Evolutionary conservation across 2,888 invertebrate species (phyloP).

Genomic region (Tipula unca): DNA sequence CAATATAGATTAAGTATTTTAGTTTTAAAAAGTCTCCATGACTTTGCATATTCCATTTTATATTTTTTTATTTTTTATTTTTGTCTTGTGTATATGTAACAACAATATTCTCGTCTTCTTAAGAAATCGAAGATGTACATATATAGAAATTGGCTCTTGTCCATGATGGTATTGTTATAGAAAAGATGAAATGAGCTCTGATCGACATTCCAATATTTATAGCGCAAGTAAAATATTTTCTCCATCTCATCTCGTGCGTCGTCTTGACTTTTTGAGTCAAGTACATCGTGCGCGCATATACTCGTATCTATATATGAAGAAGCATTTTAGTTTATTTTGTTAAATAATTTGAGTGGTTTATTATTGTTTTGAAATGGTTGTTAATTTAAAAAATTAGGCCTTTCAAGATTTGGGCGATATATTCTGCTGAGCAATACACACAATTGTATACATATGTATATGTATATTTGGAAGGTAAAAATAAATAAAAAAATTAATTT

Average conservation of each 20-base stretch:
- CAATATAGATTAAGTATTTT: slow-evolving; percentile 8
- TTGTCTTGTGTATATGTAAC: neutral
- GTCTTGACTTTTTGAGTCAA: neutral
- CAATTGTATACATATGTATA: neutral
- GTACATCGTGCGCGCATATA: neutral
- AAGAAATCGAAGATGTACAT: neutral
- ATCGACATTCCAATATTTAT: neutral
- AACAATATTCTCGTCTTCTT: neutral
- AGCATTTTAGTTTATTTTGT: neutral
- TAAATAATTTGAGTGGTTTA: neutral
- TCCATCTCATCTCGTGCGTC: neutral
- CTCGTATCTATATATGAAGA: too few relatives aligned
- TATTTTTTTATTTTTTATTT: neutral
- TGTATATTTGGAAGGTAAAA: neutral
- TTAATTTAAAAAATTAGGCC: neutral
- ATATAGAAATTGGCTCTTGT: neutral
- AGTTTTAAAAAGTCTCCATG: slow-evolving; percentile 16
- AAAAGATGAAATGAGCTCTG: neutral
- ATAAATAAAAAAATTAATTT: neutral
- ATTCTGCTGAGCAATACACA: neutral
- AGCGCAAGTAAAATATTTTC: neutral
- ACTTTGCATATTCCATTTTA: slow-evolving; percentile 14
- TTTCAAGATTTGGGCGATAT: neutral
- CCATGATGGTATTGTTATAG: neutral
- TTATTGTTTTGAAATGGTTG: slow-evolving; percentile 14